phyloP scores from a whole-genome alignment of 2,113 vertebrate genomes.

The Nestor notabilis region DNA sequence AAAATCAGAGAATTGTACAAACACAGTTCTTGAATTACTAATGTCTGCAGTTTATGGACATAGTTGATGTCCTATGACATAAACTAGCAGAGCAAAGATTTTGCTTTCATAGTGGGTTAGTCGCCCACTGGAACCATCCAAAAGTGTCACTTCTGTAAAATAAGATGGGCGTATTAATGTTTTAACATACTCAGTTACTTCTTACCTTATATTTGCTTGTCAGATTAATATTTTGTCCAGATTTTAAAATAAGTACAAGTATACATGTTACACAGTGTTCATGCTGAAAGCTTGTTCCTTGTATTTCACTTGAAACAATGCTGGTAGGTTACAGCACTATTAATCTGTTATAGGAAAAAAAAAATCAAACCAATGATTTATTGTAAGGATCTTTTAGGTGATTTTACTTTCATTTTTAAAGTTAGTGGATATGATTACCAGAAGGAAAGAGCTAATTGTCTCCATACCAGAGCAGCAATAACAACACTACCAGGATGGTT shows the following conservation, averaged over 20 bases:
- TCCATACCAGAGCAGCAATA: neutral
- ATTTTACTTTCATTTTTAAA: neutral
- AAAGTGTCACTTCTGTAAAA: neutral
- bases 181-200: neutral
- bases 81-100: neutral
- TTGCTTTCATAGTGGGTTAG: neutral
- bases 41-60: neutral
- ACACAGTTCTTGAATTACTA: neutral
- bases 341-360: neutral
- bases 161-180: neutral
- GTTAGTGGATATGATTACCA: neutral
- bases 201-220: neutral
- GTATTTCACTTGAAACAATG: neutral
- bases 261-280: neutral
- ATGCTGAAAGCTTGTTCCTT: neutral
- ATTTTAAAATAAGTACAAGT: neutral
- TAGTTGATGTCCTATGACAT: neutral
- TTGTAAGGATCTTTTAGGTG: neutral
- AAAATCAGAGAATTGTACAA: neutral
- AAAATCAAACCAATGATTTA: neutral
- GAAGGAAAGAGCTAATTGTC: neutral
- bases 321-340: neutral
- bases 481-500: neutral
- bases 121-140: neutral
- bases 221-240: constrained; percentile 24